A percentile compares a stretch with the other conserved stretches of the same genome.
These are phyloP conservation scores for Melinaea menophilus DNA, from an alignment of 2,888 invertebrate genomes.

Conservation along the genomic window DNA sequence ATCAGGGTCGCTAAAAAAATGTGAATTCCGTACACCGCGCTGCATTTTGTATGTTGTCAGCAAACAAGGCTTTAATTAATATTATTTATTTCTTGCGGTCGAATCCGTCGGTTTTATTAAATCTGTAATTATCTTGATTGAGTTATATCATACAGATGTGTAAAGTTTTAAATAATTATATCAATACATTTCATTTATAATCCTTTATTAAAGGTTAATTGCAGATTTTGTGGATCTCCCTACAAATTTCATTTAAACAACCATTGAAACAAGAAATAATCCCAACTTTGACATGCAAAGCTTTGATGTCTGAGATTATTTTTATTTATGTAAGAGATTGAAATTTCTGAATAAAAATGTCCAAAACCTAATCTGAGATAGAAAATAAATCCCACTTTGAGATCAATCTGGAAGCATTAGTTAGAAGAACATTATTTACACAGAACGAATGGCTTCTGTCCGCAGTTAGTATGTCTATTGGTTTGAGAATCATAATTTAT, in stretches of 20 bases:
- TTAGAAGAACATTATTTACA: constrained; percentile 70
- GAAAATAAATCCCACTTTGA: constrained; percentile 34
- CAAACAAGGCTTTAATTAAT: constrained; percentile 69
- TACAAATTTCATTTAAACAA: no score
- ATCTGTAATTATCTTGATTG: constrained; percentile 28
- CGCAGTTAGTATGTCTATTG: constrained; percentile 38
- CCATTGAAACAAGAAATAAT: no score
- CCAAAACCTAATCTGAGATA: constrained; percentile 21
- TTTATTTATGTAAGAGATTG: no score
- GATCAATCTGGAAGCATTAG: constrained; percentile 74
- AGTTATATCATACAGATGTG: constrained; percentile 14
- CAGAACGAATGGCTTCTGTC: constrained; percentile 64
- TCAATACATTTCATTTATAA: no score
- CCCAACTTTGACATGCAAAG: no score
- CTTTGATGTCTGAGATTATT: no score
- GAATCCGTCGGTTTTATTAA: constrained; percentile 32
- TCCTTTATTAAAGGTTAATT: no score
- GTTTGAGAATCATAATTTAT: no score
- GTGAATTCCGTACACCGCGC: constrained; percentile 38
- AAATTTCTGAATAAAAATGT: no score
- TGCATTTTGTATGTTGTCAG: constrained; percentile 56
- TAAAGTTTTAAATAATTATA: no score
- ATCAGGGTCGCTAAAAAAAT: constrained; percentile 41
- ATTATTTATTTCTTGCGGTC: constrained; percentile 49
- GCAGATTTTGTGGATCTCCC: no score